Conservation (phyloP, 2,797 vertebrate genomes). For the Micromesistius poutassou region DNA sequence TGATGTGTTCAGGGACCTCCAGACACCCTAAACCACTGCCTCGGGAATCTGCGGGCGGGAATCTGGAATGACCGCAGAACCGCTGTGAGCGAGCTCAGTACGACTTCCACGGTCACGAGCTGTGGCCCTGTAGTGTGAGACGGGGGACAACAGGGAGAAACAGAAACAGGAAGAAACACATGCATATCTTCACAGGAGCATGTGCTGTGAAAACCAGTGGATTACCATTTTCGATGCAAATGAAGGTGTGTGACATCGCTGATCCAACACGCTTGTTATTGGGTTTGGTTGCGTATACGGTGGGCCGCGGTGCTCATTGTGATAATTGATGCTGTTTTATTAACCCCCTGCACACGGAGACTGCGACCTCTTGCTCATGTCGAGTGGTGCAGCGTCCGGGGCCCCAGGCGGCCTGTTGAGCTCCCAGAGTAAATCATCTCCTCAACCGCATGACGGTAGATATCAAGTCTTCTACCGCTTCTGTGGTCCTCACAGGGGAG, state of each 20-base stretch:
- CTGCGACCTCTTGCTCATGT: conserved; percentile 48
- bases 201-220: no score
- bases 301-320: conserved; percentile 19
- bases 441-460: conserved; percentile 35
- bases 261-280: no score
- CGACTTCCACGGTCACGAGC: conserved; percentile 72
- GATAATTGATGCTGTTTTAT: conserved; percentile 50
- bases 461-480: conserved; percentile 28
- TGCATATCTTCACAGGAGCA: conserved; percentile 3
- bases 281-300: no score
- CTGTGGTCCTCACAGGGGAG: no score
- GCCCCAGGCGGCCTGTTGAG: conserved; percentile 42
- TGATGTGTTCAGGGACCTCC: conserved; percentile 50
- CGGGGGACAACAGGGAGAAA: conserved; percentile 53
- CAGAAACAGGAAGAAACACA: conserved; percentile 7
- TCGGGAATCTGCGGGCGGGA: no score
- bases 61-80: conserved; percentile 65
- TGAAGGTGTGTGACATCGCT: no score
- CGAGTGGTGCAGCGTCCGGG: conserved; percentile 40
- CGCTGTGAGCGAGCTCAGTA: conserved; percentile 63
- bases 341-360: conserved; percentile 32
- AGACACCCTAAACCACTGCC: conserved; percentile 53
- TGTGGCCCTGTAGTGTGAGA: conserved; percentile 58
- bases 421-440: conserved; percentile 51
- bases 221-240: no score